Base-by-base conservation (phyloP, 2,113 vertebrate genomes). In the Melospiza georgiana region DNA sequence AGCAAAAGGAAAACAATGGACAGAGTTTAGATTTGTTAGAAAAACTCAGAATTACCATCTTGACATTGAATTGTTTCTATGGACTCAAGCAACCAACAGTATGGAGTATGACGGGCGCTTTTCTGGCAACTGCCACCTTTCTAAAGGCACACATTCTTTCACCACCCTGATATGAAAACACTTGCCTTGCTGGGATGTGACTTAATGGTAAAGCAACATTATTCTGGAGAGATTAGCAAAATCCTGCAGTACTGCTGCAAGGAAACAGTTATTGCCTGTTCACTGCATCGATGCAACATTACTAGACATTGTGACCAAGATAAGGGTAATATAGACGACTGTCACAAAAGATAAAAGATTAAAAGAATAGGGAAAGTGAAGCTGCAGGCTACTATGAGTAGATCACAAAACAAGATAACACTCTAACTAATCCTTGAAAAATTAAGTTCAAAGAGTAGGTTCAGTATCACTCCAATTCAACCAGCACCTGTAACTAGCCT, bases 371-470 rank as follows among this genome's bases (percentile, higher is more conserved):
- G 62, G 57, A 74, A 95, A 73, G 92, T 85, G 76, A 90, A 96
- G 72, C 89, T 96, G 62, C 63, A 78, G 78, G 69, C 75, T 93
- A 54, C 74, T 94, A 61, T 41, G 67, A 90, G 51, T 31, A 82
- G 54, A 95, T 84, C 83, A 96, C 72, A 89, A 87, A 84, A 86
- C 67, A 93, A 73, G 65, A n/a, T 82, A 84, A 93, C 49, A 84
- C 46, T n/a, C 57, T 68, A 91, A 91, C 66, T 91, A 93, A 95
- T 77, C 65, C 76, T 6, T 84, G 87, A 84, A 95, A 92, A 92
- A 84, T 69, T 65, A 91, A 93, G 69, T 81, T 89, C 73, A 91
- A 95, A 95, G 76, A 72, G n/a, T 17, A 93, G 81, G 33, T 93
- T 88, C 63, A 90, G 6, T 62, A 58, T 93, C 79, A 84, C 54